phyloP scores from a whole-genome alignment of 2,797 vertebrate species.

The Heterohyrax brucei region DNA sequence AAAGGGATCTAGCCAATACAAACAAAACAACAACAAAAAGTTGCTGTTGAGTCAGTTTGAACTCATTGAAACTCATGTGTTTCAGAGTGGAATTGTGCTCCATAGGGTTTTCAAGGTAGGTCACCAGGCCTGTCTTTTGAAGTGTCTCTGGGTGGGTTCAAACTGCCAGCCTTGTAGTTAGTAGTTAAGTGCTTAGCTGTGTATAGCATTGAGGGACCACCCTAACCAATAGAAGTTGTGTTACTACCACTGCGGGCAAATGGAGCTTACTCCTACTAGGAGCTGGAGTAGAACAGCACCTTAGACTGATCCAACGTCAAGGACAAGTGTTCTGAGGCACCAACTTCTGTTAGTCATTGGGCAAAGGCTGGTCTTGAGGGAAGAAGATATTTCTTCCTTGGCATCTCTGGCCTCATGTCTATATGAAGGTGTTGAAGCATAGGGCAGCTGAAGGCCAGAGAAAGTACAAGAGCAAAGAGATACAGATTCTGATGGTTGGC shows the following conservation, averaged over 20 bases:
- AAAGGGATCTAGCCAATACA: background rate
- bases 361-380: background rate
- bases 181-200: background rate
- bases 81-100: background rate
- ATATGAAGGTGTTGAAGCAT: background rate
- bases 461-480: slow-evolving; percentile 29
- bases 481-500: background rate
- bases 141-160: background rate
- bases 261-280: background rate
- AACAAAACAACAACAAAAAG: background rate
- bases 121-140: background rate
- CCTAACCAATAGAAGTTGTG: background rate
- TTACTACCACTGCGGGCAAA: slow-evolving; percentile 1
- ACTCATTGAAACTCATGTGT: background rate
- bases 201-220: too few species aligned
- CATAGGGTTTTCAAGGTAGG: background rate
- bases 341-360: background rate
- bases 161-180: background rate
- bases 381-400: slow-evolving; percentile 14
- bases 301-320: background rate
- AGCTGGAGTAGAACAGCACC: background rate
- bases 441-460: background rate
- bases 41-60: background rate
- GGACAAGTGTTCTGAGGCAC: background rate
- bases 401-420: background rate